Evolutionary conservation across 2,113 vertebrate species (phyloP).

Genomic region (Rhinichthys klamathensis): DNA sequence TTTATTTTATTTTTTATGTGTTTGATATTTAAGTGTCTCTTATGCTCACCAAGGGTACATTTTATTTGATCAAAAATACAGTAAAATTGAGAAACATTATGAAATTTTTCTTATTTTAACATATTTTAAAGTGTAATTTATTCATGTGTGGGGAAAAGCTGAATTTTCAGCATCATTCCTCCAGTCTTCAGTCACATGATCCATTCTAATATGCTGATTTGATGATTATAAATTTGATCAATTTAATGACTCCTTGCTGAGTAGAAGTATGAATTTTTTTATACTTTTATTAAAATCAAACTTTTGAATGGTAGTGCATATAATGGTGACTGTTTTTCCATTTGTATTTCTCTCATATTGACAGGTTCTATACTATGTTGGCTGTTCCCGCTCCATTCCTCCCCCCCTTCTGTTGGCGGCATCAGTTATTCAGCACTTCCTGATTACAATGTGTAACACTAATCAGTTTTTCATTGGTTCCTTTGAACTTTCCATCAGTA

Average conservation of each 20-base stretch:
- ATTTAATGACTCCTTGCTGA: neutral
- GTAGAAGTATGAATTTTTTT: neutral
- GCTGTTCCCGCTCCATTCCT: constrained; percentile 81
- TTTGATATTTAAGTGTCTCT: neutral
- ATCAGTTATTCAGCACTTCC: constrained; percentile 81
- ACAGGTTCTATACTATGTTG: constrained; percentile 80
- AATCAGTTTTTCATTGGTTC: neutral
- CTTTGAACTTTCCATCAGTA: neutral
- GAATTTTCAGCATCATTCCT: neutral
- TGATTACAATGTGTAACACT: constrained; percentile 78
- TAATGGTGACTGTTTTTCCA: neutral
- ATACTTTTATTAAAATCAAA: neutral
- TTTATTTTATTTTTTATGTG: neutral
- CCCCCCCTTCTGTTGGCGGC: constrained; percentile 71
- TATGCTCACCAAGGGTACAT: neutral
- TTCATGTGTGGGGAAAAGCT: neutral
- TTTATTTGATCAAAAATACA: neutral
- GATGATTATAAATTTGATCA: neutral
- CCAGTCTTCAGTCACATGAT: neutral
- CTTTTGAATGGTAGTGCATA: neutral
- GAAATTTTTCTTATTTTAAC: neutral
- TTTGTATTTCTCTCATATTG: neutral
- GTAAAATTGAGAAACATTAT: too few species aligned
- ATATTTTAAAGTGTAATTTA: neutral
- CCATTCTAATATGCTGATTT: neutral